These are phyloP conservation scores for Hexactinellida sp. DNA, from an alignment of 37 sponge, comb jelly and placozoan species.

Conservation along the genomic window DNA sequence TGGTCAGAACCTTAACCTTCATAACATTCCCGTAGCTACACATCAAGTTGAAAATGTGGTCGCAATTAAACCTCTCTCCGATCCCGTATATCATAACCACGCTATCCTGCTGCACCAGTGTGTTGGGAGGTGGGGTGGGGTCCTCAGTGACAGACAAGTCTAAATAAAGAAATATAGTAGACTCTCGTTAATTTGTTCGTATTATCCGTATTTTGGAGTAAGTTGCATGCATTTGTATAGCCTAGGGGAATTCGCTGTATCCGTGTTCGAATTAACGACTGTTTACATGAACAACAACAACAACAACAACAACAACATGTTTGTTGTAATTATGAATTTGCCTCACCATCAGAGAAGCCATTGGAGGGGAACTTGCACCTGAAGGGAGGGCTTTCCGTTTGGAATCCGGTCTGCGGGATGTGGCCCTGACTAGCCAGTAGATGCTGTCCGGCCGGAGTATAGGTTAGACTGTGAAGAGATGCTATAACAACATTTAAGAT, in stretches of 20 bases:
- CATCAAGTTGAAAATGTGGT: constrained; percentile 70
- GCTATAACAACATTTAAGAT: not conserved
- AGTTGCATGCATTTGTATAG: too few species aligned
- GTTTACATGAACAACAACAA: too few species aligned
- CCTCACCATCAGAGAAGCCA: not conserved
- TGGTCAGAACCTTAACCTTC: constrained; percentile 68
- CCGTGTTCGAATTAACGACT: too few species aligned
- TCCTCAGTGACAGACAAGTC: not conserved
- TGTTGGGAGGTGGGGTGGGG: not conserved
- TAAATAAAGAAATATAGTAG: too few species aligned
- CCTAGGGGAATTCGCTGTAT: too few species aligned
- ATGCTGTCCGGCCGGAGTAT: not conserved
- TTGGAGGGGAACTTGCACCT: not conserved
- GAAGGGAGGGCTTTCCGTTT: not conserved
- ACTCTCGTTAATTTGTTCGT: too few species aligned
- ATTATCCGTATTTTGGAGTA: too few species aligned
- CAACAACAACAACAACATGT: too few species aligned
- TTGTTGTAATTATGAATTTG: not conserved
- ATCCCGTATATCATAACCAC: constrained; percentile 84
- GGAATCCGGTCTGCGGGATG: not conserved
- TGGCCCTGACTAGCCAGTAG: not conserved
- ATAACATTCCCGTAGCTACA: constrained; percentile 83
- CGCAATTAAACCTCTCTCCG: constrained; percentile 49
- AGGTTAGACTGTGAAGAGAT: not conserved
- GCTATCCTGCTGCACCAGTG: constrained; percentile 28